Base-by-base conservation (phyloP, 2,113 vertebrate genomes). In the Procapra przewalskii region DNA sequence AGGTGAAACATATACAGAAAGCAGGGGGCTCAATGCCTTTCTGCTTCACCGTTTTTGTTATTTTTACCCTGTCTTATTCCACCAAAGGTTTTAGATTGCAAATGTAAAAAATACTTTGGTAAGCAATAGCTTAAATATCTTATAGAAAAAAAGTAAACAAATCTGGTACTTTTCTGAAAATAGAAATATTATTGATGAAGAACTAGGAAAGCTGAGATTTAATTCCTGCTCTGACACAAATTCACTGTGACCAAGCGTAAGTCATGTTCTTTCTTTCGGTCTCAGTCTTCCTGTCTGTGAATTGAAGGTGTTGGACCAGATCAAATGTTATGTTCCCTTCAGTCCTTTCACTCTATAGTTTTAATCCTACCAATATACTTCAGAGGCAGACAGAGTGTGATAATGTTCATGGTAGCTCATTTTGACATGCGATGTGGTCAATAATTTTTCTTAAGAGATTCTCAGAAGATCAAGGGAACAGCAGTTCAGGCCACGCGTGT, bases 371-470 rank as follows among this genome's bases (percentile, higher is more conserved):
- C 33, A 48, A 60, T 21, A 57, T 29, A 91, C 25, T 55, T 96
- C 45, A 89, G 71, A 88, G 19, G 52, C 27, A 75, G 64, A 36
- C 59, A 83, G 15, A 55, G 19, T 43, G 10, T 79, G 16, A 29
- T 23, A n/a, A 36, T 71, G 43, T 36, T 40, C n/a, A 36, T 2
- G 4, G 54, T 52, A 60, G 87, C 57, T 95, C 85, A 90, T 54
- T 95, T 48, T 75, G 71, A 84, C 13, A 88, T 57, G 31, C 40
- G 8, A 81, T 9, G 31, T 86, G 52, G 43, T 94, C 75, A 87
- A 92, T 43, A 3, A 57, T 95, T 95, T 98, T 96, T 94, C 83
- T 94, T 40, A 84, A 97, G 77, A 81, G 16, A 87, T 50, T 97
- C 14, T 31, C 43, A 27, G 6, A 88, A 91, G 45, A 48, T 45